Base-by-base conservation (phyloP, 2,113 vertebrate genomes). In the Cyprichromis sp. region DNA sequence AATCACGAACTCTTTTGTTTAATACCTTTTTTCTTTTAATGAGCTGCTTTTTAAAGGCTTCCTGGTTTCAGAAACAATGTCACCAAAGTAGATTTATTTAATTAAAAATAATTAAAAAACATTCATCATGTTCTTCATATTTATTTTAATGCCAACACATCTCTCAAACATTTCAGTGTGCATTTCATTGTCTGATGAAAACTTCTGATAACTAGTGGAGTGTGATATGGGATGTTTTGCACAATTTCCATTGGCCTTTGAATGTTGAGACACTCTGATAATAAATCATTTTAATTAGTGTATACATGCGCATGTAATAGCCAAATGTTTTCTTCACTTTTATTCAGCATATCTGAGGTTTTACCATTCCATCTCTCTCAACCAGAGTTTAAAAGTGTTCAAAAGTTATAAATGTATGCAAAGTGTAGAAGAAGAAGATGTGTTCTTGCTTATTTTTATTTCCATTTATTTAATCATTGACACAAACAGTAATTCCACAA, bases 401-500 rank as follows among this genome's bases (percentile, higher is more conserved):
- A 42, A 19, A 40, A 1, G 66, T 50, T 76, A 47, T 29, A 45
- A 76, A 47, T 47, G 42, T 31, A 19, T 71, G n/a, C 7, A 36
- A 71, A 29, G 13, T 3, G 1, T 40, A n/a, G 13, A 61, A 29
- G 3, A 61, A 14, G 17, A 29, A 29, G 0, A 71, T 0, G 2
- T 50, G 42, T 50, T 78, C 24, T 78, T 19, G 24, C 42, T 50
- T 47, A 47, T 12, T 76, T 2, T 76, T 10, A 19, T 45, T 45
- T 45, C 21, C 2, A 78, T 19, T 17, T n/a, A 29, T 17, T 78
- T 3, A 54, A 55, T 86, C 31, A 53, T 54, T 26, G 84, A 8
- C 80, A 85, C 31, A 80, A 79, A 81, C 81, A 78, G 50, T 91
- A 82, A 92, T 89, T 83, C 83, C 54, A 29, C 40, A 83, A 63